phyloP scores from a whole-genome alignment of 2,888 invertebrate species.

The Dynastes tityus region DNA sequence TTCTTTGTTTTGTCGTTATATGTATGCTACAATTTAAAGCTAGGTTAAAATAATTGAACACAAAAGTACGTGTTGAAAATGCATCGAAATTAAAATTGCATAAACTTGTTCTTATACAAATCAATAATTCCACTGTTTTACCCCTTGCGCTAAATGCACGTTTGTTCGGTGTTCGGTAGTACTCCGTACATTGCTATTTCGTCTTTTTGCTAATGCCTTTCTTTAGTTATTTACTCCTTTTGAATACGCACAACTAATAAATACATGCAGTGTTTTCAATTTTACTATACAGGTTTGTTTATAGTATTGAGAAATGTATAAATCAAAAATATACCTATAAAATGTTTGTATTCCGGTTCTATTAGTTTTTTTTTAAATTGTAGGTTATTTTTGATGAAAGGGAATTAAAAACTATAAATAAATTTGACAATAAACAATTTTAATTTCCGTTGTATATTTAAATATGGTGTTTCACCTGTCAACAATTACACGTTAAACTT shows the following conservation, averaged over 20 bases:
- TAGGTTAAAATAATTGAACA: conserved; percentile 6
- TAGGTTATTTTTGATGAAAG: conserved; percentile 21
- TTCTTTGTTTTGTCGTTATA: conserved; percentile 54
- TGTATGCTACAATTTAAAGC: conserved; percentile 15
- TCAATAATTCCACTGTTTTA: conserved; percentile 67
- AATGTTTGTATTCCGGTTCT: neutral
- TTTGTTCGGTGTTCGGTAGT: conserved; percentile 55
- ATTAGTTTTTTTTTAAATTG: neutral
- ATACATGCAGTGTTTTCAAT: neutral
- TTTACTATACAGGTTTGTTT: neutral
- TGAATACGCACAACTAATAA: neutral
- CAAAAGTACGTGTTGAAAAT: neutral
- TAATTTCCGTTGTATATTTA: conserved; percentile 1
- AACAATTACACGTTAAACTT: neutral
- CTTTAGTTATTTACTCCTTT: neutral
- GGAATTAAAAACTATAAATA: conserved; percentile 16
- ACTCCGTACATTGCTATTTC: conserved; percentile 47
- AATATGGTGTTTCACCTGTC: neutral
- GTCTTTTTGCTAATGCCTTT: conserved; percentile 35
- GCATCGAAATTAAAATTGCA: conserved; percentile 44
- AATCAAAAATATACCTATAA: neutral
- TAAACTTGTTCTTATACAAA: conserved; percentile 61
- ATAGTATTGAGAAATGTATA: neutral
- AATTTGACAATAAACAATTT: conserved; percentile 13
- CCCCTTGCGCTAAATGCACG: conserved; percentile 64